Evolutionary conservation across 2,113 vertebrate genomes (phyloP).

Genomic region (Psammodynastes pulverulentus): DNA sequence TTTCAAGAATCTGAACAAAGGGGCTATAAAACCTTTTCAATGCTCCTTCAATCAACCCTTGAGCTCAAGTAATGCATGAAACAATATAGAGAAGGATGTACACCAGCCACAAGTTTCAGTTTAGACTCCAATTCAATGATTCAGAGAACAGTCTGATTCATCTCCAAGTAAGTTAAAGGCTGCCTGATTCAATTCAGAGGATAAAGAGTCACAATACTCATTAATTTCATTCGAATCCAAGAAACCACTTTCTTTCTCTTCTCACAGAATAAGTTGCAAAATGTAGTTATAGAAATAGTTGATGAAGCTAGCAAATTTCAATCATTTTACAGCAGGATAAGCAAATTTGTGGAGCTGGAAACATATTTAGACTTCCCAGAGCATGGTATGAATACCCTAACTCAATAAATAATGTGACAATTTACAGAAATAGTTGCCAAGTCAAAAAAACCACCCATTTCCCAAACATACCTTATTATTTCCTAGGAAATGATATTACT

Average conservation of each 20-base stretch:
- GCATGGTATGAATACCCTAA: background rate
- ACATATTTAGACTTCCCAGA: background rate
- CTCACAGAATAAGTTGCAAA: background rate
- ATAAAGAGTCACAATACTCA: background rate
- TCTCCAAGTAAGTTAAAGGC: background rate
- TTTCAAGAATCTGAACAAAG: background rate
- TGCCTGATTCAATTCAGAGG: background rate
- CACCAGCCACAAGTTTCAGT: background rate
- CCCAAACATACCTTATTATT: background rate
- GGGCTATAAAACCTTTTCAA: background rate
- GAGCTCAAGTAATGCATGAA: background rate
- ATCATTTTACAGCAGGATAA: background rate
- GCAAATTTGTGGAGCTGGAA: background rate
- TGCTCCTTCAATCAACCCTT: background rate
- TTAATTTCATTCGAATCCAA: background rate
- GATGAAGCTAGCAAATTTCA: background rate
- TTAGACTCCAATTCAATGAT: background rate
- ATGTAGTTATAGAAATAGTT: background rate
- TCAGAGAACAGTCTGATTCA: background rate
- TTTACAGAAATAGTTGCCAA: background rate
- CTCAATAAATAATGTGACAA: background rate
- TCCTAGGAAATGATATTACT: background rate
- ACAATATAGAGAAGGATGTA: background rate
- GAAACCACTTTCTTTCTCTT: background rate
- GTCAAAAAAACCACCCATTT: background rate